These are phyloP conservation scores for Morpho helenor DNA, from an alignment of 2,888 invertebrate species.

Conservation along the genomic window DNA sequence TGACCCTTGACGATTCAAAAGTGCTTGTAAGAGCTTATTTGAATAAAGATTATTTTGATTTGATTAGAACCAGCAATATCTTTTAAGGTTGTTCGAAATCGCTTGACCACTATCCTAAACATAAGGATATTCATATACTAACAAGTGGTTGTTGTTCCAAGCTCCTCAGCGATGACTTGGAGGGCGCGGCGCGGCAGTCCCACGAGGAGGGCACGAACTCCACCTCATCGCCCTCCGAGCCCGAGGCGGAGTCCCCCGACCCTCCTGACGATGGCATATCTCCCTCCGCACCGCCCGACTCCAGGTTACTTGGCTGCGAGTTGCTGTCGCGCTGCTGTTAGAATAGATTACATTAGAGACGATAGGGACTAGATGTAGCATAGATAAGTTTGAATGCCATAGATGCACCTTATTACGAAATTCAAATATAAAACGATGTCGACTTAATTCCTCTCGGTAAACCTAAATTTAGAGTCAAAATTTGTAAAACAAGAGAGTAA, in stretches of 20 bases:
- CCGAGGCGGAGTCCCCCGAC: conserved; percentile 54
- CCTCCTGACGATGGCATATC: conserved; percentile 26
- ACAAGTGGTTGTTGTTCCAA: conserved; percentile 55
- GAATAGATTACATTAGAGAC: no score
- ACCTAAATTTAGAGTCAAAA: no score
- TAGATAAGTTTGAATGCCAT: no score
- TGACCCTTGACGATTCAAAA: no score
- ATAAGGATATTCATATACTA: conserved; percentile 3
- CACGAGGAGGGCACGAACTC: conserved; percentile 90
- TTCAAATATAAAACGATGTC: not conserved
- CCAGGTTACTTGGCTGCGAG: conserved; percentile 30
- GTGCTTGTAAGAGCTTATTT: no score
- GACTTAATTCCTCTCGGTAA: no score
- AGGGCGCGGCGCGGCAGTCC: conserved; percentile 88
- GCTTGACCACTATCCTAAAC: no score
- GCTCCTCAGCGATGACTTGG: conserved; percentile 82
- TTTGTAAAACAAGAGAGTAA: no score
- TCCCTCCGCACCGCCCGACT: conserved; percentile 23
- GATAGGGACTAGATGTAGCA: no score
- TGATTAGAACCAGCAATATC: not conserved
- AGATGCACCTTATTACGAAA: not conserved
- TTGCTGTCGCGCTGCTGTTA: conserved; percentile 47
- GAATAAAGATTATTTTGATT: no score
- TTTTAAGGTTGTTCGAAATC: no score
- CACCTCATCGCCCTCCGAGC: conserved; percentile 81